A percentile compares a stretch with the other conserved stretches of the same genome.
Conservation (phyloP, 2,113 vertebrate species). For the Microcebus jonahi region DNA sequence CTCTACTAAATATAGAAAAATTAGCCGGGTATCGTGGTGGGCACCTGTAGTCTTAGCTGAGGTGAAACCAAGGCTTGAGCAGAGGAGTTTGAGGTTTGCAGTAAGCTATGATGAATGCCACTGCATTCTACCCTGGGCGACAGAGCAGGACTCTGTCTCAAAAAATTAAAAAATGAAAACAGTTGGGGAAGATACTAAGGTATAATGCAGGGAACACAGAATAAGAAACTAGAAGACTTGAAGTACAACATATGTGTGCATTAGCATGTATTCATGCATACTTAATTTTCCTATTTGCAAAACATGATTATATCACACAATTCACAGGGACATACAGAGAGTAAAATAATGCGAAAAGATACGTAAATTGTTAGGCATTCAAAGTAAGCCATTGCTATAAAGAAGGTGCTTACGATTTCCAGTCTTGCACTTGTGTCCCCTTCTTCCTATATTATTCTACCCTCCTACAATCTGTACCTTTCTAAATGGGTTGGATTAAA, state of each 20-base stretch:
- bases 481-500: neutral
- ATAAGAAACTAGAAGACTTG: neutral
- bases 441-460: neutral
- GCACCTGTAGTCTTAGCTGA: too few species aligned
- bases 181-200: neutral
- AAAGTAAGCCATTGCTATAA: neutral
- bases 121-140: too few species aligned
- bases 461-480: neutral
- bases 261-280: neutral
- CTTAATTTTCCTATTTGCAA: constrained; percentile 36
- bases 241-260: neutral
- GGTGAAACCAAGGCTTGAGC: too few species aligned
- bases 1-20: too few species aligned
- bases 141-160: too few species aligned
- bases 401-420: neutral
- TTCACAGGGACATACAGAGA: neutral
- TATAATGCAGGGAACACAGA: neutral
- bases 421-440: neutral
- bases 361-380: neutral
- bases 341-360: constrained; percentile 6
- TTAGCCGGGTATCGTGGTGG: too few species aligned
- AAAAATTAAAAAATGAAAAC: too few species aligned
- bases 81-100: too few species aligned
- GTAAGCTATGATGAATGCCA: too few species aligned
- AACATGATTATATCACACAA: neutral